phyloP scores from a whole-genome alignment of 2,113 vertebrate species.

The Alosa alosa region DNA sequence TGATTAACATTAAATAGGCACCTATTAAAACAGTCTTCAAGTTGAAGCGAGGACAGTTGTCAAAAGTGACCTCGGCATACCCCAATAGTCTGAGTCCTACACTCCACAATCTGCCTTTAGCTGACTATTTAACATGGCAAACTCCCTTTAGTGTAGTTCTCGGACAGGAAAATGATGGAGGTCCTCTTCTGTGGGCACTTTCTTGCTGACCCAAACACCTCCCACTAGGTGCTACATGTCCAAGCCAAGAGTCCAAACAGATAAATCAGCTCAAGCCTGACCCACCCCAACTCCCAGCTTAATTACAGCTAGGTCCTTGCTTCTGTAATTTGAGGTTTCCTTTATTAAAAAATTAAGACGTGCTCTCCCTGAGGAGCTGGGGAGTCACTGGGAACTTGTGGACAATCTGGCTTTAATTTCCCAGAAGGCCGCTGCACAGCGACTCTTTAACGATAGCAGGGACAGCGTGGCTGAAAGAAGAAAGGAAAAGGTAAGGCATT shows the following conservation, averaged over 20 bases:
- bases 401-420: conserved; percentile 80
- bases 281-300: conserved; percentile 72
- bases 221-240: conserved; percentile 49
- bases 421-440: conserved; percentile 63
- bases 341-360: conserved; percentile 76
- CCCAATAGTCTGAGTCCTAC: not conserved
- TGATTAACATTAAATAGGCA: not conserved
- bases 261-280: conserved; percentile 68
- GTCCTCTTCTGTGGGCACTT: not conserved
- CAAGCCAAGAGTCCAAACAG: conserved; percentile 57
- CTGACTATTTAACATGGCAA: not conserved
- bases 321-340: conserved; percentile 69
- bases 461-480: conserved; percentile 56
- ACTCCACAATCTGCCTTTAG: not conserved
- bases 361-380: conserved; percentile 58
- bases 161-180: not conserved
- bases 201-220: conserved; percentile 55
- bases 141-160: not conserved
- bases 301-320: conserved; percentile 71
- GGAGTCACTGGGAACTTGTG: conserved; percentile 70
- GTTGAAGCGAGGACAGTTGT: not conserved
- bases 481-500: conserved; percentile 23
- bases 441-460: conserved; percentile 64
- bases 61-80: not conserved
- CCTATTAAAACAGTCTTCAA: not conserved